Conservation (phyloP, 2,113 vertebrate genomes). For the Circaetus cinerascens region DNA sequence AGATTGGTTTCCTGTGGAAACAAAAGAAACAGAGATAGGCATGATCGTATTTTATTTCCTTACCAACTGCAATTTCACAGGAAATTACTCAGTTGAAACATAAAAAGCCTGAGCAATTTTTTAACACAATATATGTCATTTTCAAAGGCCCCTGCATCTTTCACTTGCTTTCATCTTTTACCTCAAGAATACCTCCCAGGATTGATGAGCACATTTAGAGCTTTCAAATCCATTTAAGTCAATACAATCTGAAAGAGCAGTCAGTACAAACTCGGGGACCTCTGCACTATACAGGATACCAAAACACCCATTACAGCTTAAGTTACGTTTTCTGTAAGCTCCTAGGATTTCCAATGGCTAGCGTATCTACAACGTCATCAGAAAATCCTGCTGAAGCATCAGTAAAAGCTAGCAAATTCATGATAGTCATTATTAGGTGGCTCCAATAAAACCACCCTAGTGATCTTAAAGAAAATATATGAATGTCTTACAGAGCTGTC, state of each 20-base stretch:
- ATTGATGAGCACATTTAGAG: background rate
- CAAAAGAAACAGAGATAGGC: background rate
- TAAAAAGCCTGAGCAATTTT: background rate
- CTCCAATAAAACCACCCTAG: background rate
- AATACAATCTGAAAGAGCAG: background rate
- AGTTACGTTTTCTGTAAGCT: background rate
- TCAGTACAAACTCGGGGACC: background rate
- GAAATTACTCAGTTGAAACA: slow-evolving; percentile 17
- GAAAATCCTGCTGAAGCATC: background rate
- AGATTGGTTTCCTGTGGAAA: slow-evolving; percentile 28
- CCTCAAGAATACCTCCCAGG: background rate
- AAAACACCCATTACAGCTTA: background rate
- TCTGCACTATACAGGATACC: background rate
- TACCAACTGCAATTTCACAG: background rate
- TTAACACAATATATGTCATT: background rate
- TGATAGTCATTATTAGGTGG: background rate
- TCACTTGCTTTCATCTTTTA: background rate
- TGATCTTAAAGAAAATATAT: background rate
- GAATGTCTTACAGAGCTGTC: background rate
- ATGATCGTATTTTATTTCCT: background rate
- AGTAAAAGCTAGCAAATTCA: background rate
- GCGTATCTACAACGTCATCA: background rate
- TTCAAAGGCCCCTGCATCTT: background rate
- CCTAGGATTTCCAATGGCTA: background rate
- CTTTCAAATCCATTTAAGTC: background rate